A percentile compares a stretch with the other conserved stretches of the same genome.
Conservation (phyloP, 53 echinoderm and acorn worm species). For the Zoroaster sp. region DNA sequence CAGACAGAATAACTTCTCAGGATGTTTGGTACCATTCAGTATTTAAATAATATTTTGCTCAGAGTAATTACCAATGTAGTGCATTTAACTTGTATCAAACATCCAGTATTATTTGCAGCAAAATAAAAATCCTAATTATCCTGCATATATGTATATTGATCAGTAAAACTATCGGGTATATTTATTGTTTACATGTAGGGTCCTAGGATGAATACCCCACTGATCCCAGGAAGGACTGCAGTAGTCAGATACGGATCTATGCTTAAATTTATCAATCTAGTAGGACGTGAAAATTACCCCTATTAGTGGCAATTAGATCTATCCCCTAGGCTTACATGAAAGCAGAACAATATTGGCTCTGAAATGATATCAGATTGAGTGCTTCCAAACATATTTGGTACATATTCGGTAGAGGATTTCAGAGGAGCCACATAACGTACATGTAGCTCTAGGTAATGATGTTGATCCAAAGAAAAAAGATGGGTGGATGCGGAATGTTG, state of each 20-base stretch:
- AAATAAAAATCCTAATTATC: no score
- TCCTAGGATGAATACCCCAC: neutral
- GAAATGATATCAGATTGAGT: neutral
- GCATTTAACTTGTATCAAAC: no score
- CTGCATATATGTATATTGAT: neutral
- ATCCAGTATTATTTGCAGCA: no score
- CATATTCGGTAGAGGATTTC: no score
- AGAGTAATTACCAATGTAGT: no score
- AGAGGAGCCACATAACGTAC: no score
- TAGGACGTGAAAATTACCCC: conserved; percentile 4
- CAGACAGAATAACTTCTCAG: no score
- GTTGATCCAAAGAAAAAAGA: no score
- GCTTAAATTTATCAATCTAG: neutral
- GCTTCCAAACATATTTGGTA: neutral
- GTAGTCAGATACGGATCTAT: neutral
- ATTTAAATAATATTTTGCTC: no score
- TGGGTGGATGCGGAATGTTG: no score
- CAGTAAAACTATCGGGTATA: neutral
- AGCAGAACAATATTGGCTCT: neutral
- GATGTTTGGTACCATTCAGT: no score
- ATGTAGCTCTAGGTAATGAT: no score
- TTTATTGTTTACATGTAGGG: neutral
- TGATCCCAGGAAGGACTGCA: conserved; percentile 27
- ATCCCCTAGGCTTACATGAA: neutral
- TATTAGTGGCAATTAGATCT: neutral